Evolutionary conservation across 2,113 vertebrate species (phyloP).

Genomic region (Hassar affinis): DNA sequence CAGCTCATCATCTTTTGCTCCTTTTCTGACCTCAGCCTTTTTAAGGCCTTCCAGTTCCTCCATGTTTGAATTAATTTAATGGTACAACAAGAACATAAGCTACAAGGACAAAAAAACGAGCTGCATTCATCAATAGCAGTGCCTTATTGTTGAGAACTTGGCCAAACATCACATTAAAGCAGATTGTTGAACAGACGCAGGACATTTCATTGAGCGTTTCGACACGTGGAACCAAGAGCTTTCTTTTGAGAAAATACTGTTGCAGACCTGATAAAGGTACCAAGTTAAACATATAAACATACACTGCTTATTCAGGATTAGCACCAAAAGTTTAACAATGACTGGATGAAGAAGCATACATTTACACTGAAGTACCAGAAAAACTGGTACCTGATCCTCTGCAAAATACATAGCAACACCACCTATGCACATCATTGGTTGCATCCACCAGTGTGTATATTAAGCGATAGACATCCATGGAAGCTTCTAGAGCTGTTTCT

Average conservation of each 20-base stretch:
- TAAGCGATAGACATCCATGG: too few species aligned
- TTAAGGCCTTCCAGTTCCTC: constrained; percentile 87
- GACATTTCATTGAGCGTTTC: background rate
- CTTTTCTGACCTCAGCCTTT: constrained; percentile 64
- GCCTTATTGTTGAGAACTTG: background rate
- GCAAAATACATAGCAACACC: too few species aligned
- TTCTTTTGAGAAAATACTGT: too few species aligned
- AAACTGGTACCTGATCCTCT: too few species aligned
- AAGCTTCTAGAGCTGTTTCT: too few species aligned
- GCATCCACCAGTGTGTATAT: too few species aligned
- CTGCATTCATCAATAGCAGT: background rate
- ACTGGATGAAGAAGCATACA: background rate
- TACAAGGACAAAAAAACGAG: background rate
- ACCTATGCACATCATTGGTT: too few species aligned
- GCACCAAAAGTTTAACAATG: background rate
- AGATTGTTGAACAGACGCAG: background rate
- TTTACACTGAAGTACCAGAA: too few species aligned
- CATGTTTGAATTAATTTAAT: constrained; percentile 97
- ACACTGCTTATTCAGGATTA: too few species aligned
- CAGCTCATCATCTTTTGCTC: constrained; percentile 74
- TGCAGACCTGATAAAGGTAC: too few species aligned
- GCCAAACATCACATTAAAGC: background rate
- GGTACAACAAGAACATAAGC: constrained; percentile 83
- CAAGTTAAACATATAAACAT: too few species aligned
- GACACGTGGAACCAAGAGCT: too few species aligned